Evolutionary conservation across 2,113 vertebrate species (phyloP), one percentile per base, ranked within the genome.

Genomic region (Strix uralensis): DNA sequence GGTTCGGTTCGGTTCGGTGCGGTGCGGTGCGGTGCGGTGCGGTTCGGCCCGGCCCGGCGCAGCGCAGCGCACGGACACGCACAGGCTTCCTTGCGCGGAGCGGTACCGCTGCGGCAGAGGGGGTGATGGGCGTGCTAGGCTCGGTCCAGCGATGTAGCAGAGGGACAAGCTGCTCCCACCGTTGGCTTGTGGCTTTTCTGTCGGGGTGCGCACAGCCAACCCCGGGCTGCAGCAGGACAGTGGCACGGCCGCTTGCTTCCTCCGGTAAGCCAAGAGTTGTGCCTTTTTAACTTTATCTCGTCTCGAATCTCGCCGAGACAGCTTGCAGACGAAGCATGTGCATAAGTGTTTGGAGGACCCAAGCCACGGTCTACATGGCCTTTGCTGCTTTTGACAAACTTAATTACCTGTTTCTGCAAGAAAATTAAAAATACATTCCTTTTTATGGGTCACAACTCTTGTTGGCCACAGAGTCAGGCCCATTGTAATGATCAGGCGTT

Each of bases 61-160:
- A 5, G 42, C 22, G 5, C 47, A 26, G 81, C 42, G 20, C 30
- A 7, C 3, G 5, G 54, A 5, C 17, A 5, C 3, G 23, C 67
- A 19, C 11, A 3, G 30, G 15, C 23, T 36, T n/a, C 29, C 36
- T 2, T 8, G 19, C 20, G 6, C 32, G 10, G 22, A 30, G 38
- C 51, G 23, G 19, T 51, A 6, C 49, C 7, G 70, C 3, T 7
- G 70, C 3, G 25, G 67, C 5, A 1, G 34, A 5, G 21, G 21
- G 38, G 38, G 0, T 2, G 7, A 5, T 27, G 42, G 19, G 8
- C 13, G 0, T 1, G 52, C 49, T 2, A 6, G 55, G 29, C 46
- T 8, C 29, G 19, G 52, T 34, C 11, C 77, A 3, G 67, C 44
- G 6, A 1, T 18, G 9, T 4, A 5, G 18, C 18, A 2, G 49